Conservation (phyloP, 2,113 vertebrate genomes). For the Illadopsis cleaveri region DNA sequence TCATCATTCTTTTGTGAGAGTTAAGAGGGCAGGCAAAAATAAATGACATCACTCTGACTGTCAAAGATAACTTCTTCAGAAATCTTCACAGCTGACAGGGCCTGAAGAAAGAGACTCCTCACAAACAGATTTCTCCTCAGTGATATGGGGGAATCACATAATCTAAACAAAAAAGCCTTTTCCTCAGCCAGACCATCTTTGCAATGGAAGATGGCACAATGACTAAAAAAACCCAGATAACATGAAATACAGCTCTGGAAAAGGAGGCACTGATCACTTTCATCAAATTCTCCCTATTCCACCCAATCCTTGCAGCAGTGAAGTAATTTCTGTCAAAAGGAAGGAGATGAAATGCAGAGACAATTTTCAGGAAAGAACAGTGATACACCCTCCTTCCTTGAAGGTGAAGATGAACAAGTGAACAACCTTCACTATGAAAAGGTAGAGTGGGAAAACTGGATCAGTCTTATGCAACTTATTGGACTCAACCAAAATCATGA, state of each 20-base stretch:
- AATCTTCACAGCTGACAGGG: background rate
- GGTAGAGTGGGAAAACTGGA: background rate
- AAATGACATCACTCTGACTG: background rate
- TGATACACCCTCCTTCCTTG: background rate
- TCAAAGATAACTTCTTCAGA: background rate
- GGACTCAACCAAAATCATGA: background rate
- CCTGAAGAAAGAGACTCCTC: background rate
- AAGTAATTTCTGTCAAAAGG: background rate
- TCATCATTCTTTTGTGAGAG: background rate
- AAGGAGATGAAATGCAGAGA: background rate
- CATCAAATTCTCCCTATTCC: background rate
- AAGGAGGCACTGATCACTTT: background rate
- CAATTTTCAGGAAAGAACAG: background rate
- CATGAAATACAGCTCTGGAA: background rate
- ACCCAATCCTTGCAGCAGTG: background rate
- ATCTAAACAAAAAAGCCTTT: background rate
- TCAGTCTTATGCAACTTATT: background rate
- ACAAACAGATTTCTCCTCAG: background rate
- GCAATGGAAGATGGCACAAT: background rate
- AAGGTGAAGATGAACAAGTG: background rate
- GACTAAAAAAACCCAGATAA: background rate
- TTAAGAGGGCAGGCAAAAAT: background rate
- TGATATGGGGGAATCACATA: background rate
- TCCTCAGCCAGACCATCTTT: background rate
- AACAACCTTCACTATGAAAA: background rate